These are phyloP conservation scores for Thalassophryne amazonica DNA, from an alignment of 2,797 vertebrate species.

Conservation along the genomic window DNA sequence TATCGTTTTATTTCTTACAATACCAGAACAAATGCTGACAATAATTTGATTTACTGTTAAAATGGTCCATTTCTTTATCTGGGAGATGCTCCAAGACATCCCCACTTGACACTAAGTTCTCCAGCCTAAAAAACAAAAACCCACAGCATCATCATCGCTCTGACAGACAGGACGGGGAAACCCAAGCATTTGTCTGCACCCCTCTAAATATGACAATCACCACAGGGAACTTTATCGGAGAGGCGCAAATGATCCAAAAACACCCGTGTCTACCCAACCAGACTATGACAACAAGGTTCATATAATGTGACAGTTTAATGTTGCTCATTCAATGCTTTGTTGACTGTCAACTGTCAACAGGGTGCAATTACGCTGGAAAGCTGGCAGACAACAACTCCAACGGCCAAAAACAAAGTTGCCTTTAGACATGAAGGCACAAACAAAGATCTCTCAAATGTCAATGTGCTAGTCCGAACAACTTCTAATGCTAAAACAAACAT, in stretches of 20 bases:
- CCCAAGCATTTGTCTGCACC: constrained; percentile 33
- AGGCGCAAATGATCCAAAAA: constrained; percentile 20
- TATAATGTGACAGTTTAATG: constrained; percentile 38
- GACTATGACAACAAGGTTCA: constrained; percentile 4
- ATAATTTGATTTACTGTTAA: constrained; percentile 5
- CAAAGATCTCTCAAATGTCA: neutral
- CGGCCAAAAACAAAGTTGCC: neutral
- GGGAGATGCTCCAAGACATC: constrained; percentile 26
- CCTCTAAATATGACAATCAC: constrained; percentile 28
- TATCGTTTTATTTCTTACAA: neutral
- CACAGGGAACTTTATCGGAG: neutral
- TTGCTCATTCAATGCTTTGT: constrained; percentile 32
- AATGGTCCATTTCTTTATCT: constrained; percentile 6
- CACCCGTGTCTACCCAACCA: neutral
- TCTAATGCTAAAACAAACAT: neutral
- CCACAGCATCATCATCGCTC: constrained; percentile 24
- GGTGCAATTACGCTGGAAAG: constrained; percentile 31
- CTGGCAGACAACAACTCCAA: constrained; percentile 11
- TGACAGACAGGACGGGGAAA: constrained; percentile 34
- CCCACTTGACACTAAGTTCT: constrained; percentile 27
- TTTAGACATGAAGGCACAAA: neutral
- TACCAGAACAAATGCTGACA: constrained; percentile 13
- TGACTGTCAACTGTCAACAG: constrained; percentile 15
- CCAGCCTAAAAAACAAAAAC: constrained; percentile 36
- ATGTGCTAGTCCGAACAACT: constrained; percentile 2